Evolutionary conservation across 2,797 vertebrate species (phyloP), one percentile per base, ranked within the genome.

Genomic region (Enteromius radiatus): DNA sequence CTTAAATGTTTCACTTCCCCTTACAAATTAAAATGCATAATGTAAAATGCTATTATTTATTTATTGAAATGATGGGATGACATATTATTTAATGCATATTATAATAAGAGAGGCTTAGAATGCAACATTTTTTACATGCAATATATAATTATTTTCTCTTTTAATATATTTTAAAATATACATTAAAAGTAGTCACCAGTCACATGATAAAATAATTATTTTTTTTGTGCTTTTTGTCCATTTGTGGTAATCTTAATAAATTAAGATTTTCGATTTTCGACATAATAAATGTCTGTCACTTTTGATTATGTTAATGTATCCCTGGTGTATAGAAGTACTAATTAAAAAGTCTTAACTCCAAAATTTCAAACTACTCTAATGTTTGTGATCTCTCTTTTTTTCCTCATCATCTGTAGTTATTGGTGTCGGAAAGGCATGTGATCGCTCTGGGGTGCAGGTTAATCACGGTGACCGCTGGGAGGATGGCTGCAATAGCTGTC

Each of bases 401-500:
- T 54, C 70, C 52, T 15, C 31, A 5, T 61, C 49, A 45, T 54
- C 11, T 83, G 15, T 88, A 98, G 97, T 96, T 87, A 93, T 96
- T 2, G 94, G 95, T 12, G 91, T 96, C 0, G 96, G 96, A 82
- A 96, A 96, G 86, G 88, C 93, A 3, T 99, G 98, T 84, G 96
- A 92, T 92, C 94, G 94, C 4, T 92, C 92, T 12, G 96, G 95
- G 8, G 82, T 94, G 14, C 94, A 95, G 54, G 95, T 96, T 86
- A 95, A 95, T 1, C 97, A 98, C 0, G 96, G 97, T 85, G 95
- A 94, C 87, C 92, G 92, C 0, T 99, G 98, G 98, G 91, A 96
- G 5, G 96, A 98, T 67, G 97, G 97, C 21, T 99, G 97, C 49
- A 99, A 98, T 86, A 91, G 89, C 77, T 99, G 98, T 85, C 96